These are phyloP conservation scores for Catostylus mosaicus DNA, from an alignment of 30 jellyfish, hydroid and myxozoan species.

Conservation along the genomic window DNA sequence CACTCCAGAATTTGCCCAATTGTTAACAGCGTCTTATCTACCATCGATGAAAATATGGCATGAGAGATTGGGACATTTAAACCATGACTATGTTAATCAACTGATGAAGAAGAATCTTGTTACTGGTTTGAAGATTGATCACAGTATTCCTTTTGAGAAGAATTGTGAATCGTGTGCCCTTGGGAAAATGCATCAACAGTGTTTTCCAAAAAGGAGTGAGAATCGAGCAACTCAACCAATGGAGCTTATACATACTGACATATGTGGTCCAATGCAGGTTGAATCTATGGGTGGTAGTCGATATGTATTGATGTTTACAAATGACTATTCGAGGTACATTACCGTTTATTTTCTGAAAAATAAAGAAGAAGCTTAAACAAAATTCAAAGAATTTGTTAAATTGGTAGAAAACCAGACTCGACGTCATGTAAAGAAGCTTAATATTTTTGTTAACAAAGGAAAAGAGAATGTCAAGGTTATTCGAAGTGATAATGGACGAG, in stretches of 20 bases:
- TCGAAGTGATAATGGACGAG: slow-evolving; percentile 51
- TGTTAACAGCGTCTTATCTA: slow-evolving; percentile 11
- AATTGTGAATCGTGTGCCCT: slow-evolving; percentile 67
- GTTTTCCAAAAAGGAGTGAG: slow-evolving; percentile 29
- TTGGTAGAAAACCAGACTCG: slow-evolving; percentile 53
- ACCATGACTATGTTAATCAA: slow-evolving; percentile 46
- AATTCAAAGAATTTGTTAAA: slow-evolving; percentile 46
- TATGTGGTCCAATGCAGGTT: slow-evolving; percentile 76
- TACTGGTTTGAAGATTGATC: slow-evolving; percentile 46
- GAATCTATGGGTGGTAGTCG: slow-evolving; percentile 65
- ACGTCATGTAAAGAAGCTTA: slow-evolving; percentile 9
- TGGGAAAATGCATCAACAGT: slow-evolving; percentile 48
- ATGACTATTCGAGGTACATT: slow-evolving; percentile 61
- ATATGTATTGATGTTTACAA: slow-evolving; percentile 53
- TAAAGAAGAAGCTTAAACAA: slow-evolving; percentile 41
- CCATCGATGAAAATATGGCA: slow-evolving; percentile 48
- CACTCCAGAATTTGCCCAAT: slow-evolving; percentile 42
- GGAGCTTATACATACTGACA: slow-evolving; percentile 59
- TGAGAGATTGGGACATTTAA: slow-evolving; percentile 53
- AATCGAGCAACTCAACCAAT: slow-evolving; percentile 48
- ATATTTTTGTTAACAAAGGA: slow-evolving; percentile 14
- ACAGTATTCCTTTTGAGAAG: slow-evolving; percentile 22
- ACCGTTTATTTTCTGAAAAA: slow-evolving; percentile 52
- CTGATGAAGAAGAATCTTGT: slow-evolving; percentile 37
- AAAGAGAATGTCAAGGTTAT: slow-evolving; percentile 21